Conservation (phyloP, 2,797 vertebrate species). For the Liasis olivaceus region DNA sequence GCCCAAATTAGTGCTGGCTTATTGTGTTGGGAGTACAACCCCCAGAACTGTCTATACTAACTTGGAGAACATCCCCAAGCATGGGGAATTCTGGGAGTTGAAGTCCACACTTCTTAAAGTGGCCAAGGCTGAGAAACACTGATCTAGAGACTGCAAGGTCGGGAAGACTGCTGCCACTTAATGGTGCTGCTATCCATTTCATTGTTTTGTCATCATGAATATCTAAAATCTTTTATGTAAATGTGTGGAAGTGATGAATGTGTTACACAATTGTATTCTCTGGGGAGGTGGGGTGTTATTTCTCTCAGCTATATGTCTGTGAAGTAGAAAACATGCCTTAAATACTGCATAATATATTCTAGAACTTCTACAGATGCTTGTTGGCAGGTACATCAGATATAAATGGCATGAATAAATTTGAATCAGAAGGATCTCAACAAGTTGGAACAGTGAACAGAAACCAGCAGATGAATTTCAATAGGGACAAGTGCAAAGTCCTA, state of each 20-base stretch:
- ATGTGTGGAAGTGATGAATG: background rate
- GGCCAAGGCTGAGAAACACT: too few species aligned
- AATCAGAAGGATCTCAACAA: background rate
- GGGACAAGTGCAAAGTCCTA: too few species aligned
- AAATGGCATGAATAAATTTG: background rate
- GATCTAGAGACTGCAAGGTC: background rate
- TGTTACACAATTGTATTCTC: background rate
- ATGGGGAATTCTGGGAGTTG: too few species aligned
- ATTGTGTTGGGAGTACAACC: background rate
- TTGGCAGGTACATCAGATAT: background rate
- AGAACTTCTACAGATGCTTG: background rate
- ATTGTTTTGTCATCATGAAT: background rate
- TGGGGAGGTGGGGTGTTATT: background rate
- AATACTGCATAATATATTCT: background rate
- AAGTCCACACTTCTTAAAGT: too few species aligned
- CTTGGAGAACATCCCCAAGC: background rate
- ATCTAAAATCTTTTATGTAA: background rate
- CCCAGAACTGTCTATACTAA: background rate
- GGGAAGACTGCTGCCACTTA: background rate
- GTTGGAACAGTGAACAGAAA: background rate
- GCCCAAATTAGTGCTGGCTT: background rate
- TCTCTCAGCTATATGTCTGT: background rate
- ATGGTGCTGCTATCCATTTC: background rate
- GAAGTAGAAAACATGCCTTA: background rate
- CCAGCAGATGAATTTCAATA: too few species aligned